Evolutionary conservation across 2,797 vertebrate species (phyloP), one percentile per base, ranked within the genome.

Genomic region (Falco concolor): DNA sequence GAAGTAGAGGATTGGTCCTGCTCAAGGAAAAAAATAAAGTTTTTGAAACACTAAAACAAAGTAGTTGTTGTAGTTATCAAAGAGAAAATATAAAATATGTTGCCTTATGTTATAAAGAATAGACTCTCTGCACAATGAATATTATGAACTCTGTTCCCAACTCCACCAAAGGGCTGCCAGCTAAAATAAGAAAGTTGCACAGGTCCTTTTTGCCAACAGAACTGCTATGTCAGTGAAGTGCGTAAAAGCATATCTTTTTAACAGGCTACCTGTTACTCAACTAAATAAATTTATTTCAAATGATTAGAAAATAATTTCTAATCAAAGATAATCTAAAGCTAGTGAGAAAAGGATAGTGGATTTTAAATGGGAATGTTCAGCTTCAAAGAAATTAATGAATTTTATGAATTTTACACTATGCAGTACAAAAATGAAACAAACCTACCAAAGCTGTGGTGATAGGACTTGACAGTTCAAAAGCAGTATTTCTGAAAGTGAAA

Each of bases 401-500:
- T 96, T 83, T 38, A n/a, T 84, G 6, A 50, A 74, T 87, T 90
- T 79, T 86, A 74, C 44, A 76, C 52, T 60, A 36, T 28, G 10
- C 38, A 57, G 30, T 82, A 85, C n/a, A 64, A 83, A 95, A 81
- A 74, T 72, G 53, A 74, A 96, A 89, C 24, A 87, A 83, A 94
- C 3, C 45, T 24, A 75, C 40, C 28, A 42, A 81, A 67, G 25
- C 67, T 78, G 85, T 77, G 68, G 64, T 83, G 75, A 87, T 90
- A 64, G 49, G 38, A 92, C 18, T 68, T 83, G 88, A 90, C 78
- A 60, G 80, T 88, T 95, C 87, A 92, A 93, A 93, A 95, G 70
- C 68, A 84, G 23, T 49, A n/a, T 84, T 96, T 95, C 81, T 95
- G 78, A 57, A 95, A 90, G 60, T 49, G 40, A 90, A 90, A 87